phyloP scores from a whole-genome alignment of 2,888 invertebrate species.

The Lasius platythorax region DNA sequence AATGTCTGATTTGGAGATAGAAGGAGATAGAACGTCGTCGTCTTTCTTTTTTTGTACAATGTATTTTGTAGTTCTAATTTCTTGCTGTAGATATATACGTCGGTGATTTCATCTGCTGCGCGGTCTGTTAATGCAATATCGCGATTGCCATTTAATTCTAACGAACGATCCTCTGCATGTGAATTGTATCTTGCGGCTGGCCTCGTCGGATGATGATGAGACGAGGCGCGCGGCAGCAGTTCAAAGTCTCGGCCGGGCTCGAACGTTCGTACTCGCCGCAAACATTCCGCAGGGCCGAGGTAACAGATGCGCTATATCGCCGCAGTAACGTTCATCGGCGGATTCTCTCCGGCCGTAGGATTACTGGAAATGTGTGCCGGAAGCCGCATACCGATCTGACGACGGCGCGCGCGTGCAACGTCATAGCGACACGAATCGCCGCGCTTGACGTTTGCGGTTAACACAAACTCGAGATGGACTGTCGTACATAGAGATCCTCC shows the following conservation, averaged over 20 bases:
- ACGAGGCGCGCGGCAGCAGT: conserved; percentile 60
- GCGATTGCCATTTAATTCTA: conserved; percentile 44
- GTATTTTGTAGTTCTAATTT: neutral
- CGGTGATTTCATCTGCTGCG: neutral
- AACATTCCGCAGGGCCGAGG: conserved; percentile 74
- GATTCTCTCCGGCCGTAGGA: conserved; percentile 75
- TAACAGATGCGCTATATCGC: conserved; percentile 76
- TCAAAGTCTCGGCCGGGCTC: conserved; percentile 58
- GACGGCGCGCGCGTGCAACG: conserved; percentile 60
- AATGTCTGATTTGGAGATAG: neutral
- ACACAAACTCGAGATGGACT: conserved; percentile 77
- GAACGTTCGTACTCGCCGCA: conserved; percentile 74
- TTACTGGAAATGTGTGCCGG: conserved; percentile 75
- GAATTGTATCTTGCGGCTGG: conserved; percentile 44
- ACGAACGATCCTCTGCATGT: conserved; percentile 25
- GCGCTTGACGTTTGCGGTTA: conserved; percentile 78
- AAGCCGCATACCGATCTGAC: conserved; percentile 76
- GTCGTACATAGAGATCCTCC: conserved; percentile 47
- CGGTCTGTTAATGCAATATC: conserved; percentile 35
- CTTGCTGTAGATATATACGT: neutral
- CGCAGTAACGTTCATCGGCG: conserved; percentile 71
- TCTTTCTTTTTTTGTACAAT: neutral
- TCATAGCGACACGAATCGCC: conserved; percentile 61
- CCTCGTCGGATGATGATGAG: conserved; percentile 54
- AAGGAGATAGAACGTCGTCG: neutral